A percentile compares a stretch with the other conserved stretches of the same genome.
These are phyloP conservation scores for Anthophora plumipes DNA, from an alignment of 2,888 invertebrate genomes.

Conservation along the genomic window DNA sequence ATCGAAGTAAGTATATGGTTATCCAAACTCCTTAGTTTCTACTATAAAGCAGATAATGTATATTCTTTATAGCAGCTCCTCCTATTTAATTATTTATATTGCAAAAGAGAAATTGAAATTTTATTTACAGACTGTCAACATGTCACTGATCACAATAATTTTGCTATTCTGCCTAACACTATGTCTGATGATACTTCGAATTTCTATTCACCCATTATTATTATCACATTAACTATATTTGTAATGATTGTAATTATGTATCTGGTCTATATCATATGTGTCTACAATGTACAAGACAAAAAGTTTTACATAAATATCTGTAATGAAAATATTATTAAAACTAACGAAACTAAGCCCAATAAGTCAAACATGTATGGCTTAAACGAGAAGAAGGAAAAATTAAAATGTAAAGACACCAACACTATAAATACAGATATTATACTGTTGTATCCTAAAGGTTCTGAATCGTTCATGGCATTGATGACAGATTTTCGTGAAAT, in stretches of 20 bases:
- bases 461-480: conserved; percentile 69
- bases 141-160: not conserved
- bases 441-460: conserved; percentile 70
- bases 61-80: not conserved
- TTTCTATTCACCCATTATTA: conserved; percentile 26
- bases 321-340: conserved; percentile 2
- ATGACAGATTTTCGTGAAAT: conserved; percentile 72
- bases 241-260: conserved; percentile 39
- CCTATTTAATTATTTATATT: not conserved
- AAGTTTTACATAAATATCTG: conserved; percentile 7
- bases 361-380: not conserved
- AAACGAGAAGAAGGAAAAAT: conserved; percentile 1
- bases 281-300: conserved; percentile 1
- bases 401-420: conserved; percentile 25
- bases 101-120: not conserved
- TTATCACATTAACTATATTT: conserved; percentile 26
- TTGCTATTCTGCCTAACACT: no score
- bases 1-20: conserved; percentile 43
- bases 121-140: conserved; percentile 19
- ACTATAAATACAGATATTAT: conserved; percentile 61
- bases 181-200: not conserved
- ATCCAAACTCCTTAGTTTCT: not conserved
- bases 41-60: not conserved
- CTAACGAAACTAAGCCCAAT: not conserved
- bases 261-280: conserved; percentile 20